Evolutionary conservation across 1,140 invertebrate genomes (phyloP).

Genomic region (Telenomus remus): DNA sequence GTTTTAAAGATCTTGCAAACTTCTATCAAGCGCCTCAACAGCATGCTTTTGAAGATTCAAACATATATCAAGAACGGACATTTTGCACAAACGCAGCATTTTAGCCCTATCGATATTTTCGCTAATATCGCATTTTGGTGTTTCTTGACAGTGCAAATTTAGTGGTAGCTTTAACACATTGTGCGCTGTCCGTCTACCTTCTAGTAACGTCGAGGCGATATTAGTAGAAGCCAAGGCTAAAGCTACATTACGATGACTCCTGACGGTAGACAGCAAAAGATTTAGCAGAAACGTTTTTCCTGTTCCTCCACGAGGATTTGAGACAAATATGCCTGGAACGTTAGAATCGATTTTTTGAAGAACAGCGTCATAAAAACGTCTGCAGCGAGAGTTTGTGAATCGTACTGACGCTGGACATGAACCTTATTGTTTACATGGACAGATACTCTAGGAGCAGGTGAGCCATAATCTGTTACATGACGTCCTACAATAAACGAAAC

Average conservation of each 20-base stretch:
- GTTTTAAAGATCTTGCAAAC: too few relatives aligned
- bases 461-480: background rate
- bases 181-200: constrained; percentile 68
- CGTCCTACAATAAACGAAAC: too few relatives aligned
- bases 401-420: background rate
- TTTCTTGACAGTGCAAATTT: too few relatives aligned
- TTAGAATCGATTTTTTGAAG: background rate
- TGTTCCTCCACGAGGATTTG: constrained; percentile 51
- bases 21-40: too few relatives aligned
- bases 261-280: constrained; percentile 29
- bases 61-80: too few relatives aligned
- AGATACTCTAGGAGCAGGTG: background rate
- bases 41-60: too few relatives aligned
- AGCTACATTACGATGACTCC: constrained; percentile 40
- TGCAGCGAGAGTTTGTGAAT: background rate
- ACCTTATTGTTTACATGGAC: background rate
- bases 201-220: constrained; percentile 67
- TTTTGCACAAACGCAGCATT: too few relatives aligned
- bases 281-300: constrained; percentile 57
- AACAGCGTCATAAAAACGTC: constrained; percentile 1
- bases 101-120: too few relatives aligned
- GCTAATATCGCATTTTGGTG: too few relatives aligned
- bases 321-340: constrained; percentile 24
- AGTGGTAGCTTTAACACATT: constrained; percentile 59
- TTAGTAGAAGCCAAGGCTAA: constrained; percentile 67